Base-by-base conservation (phyloP, 2,797 vertebrate species). In the Fundulus diaphanus region DNA sequence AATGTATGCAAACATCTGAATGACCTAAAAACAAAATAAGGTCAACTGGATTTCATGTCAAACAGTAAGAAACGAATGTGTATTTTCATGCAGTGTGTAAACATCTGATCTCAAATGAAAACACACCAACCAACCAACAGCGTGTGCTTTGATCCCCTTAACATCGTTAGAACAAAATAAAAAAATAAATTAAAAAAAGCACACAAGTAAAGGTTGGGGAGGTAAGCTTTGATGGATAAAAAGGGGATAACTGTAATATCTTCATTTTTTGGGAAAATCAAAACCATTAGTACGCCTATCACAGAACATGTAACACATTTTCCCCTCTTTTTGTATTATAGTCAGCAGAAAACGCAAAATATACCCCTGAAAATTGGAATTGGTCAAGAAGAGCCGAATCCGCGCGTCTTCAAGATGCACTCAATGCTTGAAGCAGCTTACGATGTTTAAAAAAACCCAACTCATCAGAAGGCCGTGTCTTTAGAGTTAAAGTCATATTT, bases 401-500 rank as follows among this genome's bases (percentile, higher is more conserved):
- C 0, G 56, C 2, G 29, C 1, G 0, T 33, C 29, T 59, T 59
- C n/a, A 74, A 48, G 42, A 80, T 82, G 66, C 73, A 78, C 12
- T 24, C 20, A 72, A 79, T 74, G 61, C 70, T 73, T 66, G 48
- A 35, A 76, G 72, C 69, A 83, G 70, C 59, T 46, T 79, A 59
- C 80, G 82, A 73, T 31, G 1, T 27, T 33, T 31, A 77, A 72
- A 33, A 72, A 61, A 51, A 76, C n/a, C n/a, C 42, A 85, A 49
- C 8, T 78, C 24, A 77, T 74, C 54, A 78, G 85, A 86, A 90
- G 82, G 83, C 76, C 29, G 67, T 80, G 20, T 16, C 44, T 67
- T 37, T 56, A 0, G 46, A 70, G 70, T 75, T 72, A 7, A 33
- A 48, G 1, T 11, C 5, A 74, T 56, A 1, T 72, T 69, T 66